Base-by-base conservation (phyloP, 2,888 invertebrate genomes). In the Polyploca ridens region DNA sequence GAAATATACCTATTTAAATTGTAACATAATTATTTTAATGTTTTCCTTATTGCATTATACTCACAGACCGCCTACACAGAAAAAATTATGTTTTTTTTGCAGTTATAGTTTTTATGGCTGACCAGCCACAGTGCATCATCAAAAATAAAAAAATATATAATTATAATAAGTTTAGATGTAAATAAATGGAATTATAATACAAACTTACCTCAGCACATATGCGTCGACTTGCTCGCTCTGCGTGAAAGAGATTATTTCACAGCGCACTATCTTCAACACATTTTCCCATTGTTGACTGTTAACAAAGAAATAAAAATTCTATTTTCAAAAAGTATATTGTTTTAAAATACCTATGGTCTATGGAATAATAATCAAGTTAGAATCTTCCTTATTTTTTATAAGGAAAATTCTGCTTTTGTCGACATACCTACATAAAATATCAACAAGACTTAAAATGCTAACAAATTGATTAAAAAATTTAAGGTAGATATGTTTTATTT, bases 161-260 rank as follows among this genome's bases (percentile, higher is more conserved):
- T 46, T 27, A 27, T 27, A 1, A 27, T 27, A 27, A 27, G 27
- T 27, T 27, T 27, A 27, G 27, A 27, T 27, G 27, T 27, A 27
- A 27, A 27, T 27, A 27, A 27, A 27, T 27, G 27, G 27, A 16
- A n/a, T 49, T 49, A 49, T 16, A 49, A 16, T 16, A 16, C n/a
- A 49, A 19, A 89, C 95, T 95, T 92, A 99, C 99, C 99, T 99
- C 67, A 99, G 95, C 35, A 99, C 98, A 88, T 99, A 99, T 58
- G 99, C 98, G 93, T 99, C 99, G 82, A 99, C 97, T 88, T 97
- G 96, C 75, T 98, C 97, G 90, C 98, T 98, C 86, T 96, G 96
- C 66, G 96, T 96, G 87, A 96, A 97, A 92, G 99, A 99, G 89
- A 99, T 98, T 73, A 99, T 99, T 93, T 99, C 99, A 90, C 99